Evolutionary conservation across 2,113 vertebrate genomes (phyloP).

Genomic region (Fukomys damarensis): DNA sequence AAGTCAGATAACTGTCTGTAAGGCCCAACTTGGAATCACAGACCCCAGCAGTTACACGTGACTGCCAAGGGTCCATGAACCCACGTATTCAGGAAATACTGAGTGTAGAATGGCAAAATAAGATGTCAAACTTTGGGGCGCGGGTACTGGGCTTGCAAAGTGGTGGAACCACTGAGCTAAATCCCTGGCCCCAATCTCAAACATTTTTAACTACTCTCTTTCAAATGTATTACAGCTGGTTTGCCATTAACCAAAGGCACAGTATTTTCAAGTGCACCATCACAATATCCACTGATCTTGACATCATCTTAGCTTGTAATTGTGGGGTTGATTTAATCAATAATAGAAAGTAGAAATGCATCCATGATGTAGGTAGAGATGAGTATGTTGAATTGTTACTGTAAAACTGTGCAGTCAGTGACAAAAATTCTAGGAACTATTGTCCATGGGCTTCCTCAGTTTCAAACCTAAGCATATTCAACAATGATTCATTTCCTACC

Average conservation of each 20-base stretch:
- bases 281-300: not conserved
- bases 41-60: not conserved
- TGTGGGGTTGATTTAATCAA: constrained; percentile 47
- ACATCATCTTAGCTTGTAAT: constrained; percentile 18
- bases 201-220: constrained; percentile 35
- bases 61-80: not conserved
- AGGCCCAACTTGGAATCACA: constrained; percentile 4
- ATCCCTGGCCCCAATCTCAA: no score
- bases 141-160: no score
- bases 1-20: constrained; percentile 37
- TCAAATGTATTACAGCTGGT: not conserved
- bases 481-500: constrained; percentile 70
- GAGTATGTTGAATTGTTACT: constrained; percentile 44
- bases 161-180: no score
- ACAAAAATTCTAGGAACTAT: constrained; percentile 21
- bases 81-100: not conserved
- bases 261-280: constrained; percentile 9
- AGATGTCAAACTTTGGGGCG: no score
- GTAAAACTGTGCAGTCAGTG: constrained; percentile 6
- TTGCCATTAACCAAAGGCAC: not conserved
- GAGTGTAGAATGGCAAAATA: constrained; percentile 36
- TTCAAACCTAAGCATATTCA: constrained; percentile 61
- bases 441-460: not conserved
- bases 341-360: not conserved
- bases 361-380: not conserved